Percentiles rank a stretch among this genome's conserved stretches.
Conservation (phyloP, 2,797 vertebrate species). For the Bovichtus variegatus region DNA sequence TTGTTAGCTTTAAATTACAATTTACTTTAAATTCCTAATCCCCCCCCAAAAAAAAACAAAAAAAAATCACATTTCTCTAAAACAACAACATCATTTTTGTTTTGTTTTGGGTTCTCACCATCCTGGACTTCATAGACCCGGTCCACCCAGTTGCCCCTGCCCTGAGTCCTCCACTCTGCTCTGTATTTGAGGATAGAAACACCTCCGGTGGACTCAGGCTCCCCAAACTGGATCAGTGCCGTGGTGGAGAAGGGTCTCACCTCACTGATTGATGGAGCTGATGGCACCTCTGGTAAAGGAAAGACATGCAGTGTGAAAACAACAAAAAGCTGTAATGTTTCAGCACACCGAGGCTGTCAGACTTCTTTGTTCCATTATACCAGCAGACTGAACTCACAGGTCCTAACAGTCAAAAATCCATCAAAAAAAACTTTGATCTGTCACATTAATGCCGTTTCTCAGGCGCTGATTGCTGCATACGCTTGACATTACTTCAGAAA, state of each 20-base stretch:
- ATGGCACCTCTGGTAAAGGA: constrained; percentile 91
- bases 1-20: no score
- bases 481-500: constrained; percentile 9
- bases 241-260: constrained; percentile 96
- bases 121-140: constrained; percentile 87
- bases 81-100: background rate
- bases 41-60: background rate
- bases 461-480: constrained; percentile 5
- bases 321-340: constrained; percentile 34
- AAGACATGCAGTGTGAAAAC: constrained; percentile 46
- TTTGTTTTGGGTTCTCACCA: constrained; percentile 80
- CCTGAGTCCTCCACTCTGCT: constrained; percentile 89
- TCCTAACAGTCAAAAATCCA: constrained; percentile 23
- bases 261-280: constrained; percentile 89
- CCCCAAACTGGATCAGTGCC: constrained; percentile 91
- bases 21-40: background rate
- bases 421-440: constrained; percentile 32
- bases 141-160: constrained; percentile 86
- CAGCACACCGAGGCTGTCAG: constrained; percentile 27
- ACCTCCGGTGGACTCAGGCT: constrained; percentile 94
- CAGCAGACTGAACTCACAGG: constrained; percentile 16
- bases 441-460: constrained; percentile 17
- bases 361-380: constrained; percentile 23
- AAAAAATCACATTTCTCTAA: background rate
- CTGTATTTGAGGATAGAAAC: constrained; percentile 94